phyloP scores from a whole-genome alignment of 2,113 vertebrate species.

The Elanoides forficatus region DNA sequence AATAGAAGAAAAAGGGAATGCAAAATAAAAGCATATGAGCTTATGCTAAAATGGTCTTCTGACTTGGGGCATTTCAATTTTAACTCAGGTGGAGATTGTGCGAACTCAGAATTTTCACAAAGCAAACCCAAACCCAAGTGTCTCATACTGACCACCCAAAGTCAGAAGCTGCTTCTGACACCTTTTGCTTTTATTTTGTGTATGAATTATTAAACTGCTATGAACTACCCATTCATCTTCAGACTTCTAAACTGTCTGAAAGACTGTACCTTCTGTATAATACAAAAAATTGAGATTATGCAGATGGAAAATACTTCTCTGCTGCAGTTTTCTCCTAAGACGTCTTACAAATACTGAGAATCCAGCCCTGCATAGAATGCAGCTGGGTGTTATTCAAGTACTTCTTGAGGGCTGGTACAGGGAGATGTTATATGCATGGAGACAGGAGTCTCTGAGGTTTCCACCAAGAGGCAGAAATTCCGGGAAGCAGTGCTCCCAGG shows the following conservation, averaged over 20 bases:
- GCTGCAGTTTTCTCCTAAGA: not conserved
- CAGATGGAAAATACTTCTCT: conserved; percentile 24
- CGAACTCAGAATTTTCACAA: not conserved
- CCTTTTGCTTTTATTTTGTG: not conserved
- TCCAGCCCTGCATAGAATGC: not conserved
- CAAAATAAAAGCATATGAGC: not conserved
- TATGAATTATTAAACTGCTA: not conserved
- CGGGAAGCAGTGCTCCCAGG: not conserved
- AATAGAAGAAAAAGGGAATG: not conserved
- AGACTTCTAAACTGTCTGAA: conserved; percentile 22
- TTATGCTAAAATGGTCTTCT: not conserved
- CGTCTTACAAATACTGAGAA: not conserved
- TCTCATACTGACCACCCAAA: not conserved
- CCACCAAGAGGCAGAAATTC: not conserved
- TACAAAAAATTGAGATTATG: conserved; percentile 10
- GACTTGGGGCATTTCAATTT: not conserved
- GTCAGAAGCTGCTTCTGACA: not conserved
- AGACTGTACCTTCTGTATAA: not conserved
- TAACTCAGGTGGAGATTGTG: not conserved
- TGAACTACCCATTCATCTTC: not conserved
- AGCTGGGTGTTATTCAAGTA: conserved; percentile 16
- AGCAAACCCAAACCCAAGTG: not conserved
- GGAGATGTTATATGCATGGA: not conserved
- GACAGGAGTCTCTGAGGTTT: not conserved
- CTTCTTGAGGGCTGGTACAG: not conserved